These are phyloP conservation scores for Alligator sinensis DNA, from an alignment of 2,113 vertebrate genomes.

Conservation along the genomic window DNA sequence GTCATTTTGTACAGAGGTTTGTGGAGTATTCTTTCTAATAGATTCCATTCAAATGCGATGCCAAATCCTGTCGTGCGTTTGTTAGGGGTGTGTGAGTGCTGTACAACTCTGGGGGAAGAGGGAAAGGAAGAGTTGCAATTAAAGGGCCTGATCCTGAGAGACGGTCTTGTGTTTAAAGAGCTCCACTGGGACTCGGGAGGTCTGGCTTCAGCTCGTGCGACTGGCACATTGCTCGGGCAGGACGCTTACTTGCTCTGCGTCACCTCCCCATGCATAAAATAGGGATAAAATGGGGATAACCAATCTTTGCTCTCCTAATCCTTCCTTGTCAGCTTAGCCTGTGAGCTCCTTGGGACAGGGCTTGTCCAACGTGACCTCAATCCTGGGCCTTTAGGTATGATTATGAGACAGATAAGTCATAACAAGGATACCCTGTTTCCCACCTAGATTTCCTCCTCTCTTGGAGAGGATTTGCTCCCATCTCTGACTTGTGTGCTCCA, in stretches of 20 bases:
- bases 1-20: constrained; percentile 70
- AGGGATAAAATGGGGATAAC: rapidly evolving
- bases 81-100: not conserved
- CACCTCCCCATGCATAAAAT: no score
- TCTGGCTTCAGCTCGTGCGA: not conserved
- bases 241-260: not conserved
- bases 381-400: not conserved
- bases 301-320: no score
- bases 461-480: not conserved
- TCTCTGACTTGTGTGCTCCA: not conserved
- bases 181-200: not conserved
- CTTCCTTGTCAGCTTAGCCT: rapidly evolving
- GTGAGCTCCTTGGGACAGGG: rapidly evolving
- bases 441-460: rapidly evolving
- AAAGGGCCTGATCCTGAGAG: not conserved
- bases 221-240: not conserved
- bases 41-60: constrained; percentile 39
- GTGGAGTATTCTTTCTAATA: constrained; percentile 65
- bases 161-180: rapidly evolving
- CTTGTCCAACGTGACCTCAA: rapidly evolving
- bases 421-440: rapidly evolving
- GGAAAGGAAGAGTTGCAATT: not conserved
- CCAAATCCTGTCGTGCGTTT: not conserved
- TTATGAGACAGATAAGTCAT: no score
- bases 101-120: not conserved